phyloP scores from a whole-genome alignment of 2,888 invertebrate species.

The Chloromyia formosa region DNA sequence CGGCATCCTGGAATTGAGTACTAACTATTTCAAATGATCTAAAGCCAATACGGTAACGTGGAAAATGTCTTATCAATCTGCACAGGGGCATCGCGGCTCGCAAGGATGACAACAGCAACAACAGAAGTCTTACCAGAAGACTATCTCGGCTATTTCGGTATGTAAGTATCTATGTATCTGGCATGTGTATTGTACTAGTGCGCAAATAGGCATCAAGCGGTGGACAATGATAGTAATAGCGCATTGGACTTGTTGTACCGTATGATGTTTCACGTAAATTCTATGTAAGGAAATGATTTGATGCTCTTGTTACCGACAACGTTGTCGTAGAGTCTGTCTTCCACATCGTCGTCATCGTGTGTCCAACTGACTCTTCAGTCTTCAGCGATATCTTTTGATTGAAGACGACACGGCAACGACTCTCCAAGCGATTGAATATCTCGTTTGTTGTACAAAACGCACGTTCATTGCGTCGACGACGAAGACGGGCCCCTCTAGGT shows the following conservation, averaged over 20 bases:
- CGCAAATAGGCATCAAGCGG: background rate
- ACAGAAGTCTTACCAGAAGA: background rate
- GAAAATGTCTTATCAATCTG: slow-evolving; percentile 33
- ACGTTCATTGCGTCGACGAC: too few species aligned
- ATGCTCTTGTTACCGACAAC: slow-evolving; percentile 32
- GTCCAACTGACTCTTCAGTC: background rate
- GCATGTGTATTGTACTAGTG: background rate
- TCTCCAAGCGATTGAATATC: too few species aligned
- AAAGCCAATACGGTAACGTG: slow-evolving; percentile 9
- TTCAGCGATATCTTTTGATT: background rate
- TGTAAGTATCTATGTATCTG: too few species aligned
- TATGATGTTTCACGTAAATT: slow-evolving; percentile 27
- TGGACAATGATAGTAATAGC: slow-evolving; percentile 9
- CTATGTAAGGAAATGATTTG: slow-evolving; percentile 44
- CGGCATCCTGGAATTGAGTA: slow-evolving; percentile 9
- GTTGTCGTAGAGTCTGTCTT: background rate
- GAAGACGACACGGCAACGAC: too few species aligned
- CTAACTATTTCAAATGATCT: slow-evolving; percentile 17
- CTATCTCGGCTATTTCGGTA: too few species aligned
- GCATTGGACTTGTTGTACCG: slow-evolving; percentile 19
- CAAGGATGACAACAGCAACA: background rate
- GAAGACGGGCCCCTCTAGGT: too few species aligned
- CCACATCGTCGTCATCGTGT: background rate
- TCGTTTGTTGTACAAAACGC: too few species aligned
- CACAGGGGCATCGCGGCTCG: background rate